phyloP scores from a whole-genome alignment of 2,113 vertebrate species.

The Seriola quinqueradiata region DNA sequence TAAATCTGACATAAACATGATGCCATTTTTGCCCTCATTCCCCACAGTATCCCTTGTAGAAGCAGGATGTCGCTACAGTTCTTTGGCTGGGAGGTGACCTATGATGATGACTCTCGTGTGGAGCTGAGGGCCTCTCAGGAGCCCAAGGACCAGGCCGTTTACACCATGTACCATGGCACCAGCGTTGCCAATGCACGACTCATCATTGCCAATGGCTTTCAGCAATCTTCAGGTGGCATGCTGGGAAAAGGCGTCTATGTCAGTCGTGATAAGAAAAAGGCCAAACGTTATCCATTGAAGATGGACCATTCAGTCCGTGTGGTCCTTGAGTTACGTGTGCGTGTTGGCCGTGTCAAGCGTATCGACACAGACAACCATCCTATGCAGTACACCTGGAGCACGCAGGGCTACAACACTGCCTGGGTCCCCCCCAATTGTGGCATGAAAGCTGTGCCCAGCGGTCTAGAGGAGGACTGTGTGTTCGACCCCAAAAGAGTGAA shows the following conservation, averaged over 20 bases:
- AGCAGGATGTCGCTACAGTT: slow-evolving; percentile 60
- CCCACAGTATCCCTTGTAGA: background rate
- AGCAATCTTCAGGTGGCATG: slow-evolving; percentile 74
- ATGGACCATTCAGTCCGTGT: slow-evolving; percentile 29
- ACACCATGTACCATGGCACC: slow-evolving; percentile 71
- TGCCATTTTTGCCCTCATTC: background rate
- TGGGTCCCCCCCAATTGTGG: slow-evolving; percentile 79
- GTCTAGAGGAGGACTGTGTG: slow-evolving; percentile 82
- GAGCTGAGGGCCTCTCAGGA: slow-evolving; percentile 16
- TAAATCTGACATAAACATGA: background rate
- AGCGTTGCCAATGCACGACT: slow-evolving; percentile 27
- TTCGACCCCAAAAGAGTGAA: slow-evolving; percentile 77
- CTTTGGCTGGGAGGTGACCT: slow-evolving; percentile 61
- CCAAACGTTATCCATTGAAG: slow-evolving; percentile 65
- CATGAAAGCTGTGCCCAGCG: slow-evolving; percentile 72
- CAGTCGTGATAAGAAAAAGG: slow-evolving; percentile 79
- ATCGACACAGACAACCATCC: slow-evolving; percentile 76
- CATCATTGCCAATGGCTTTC: slow-evolving; percentile 79
- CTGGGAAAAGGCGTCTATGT: slow-evolving; percentile 82
- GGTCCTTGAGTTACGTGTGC: slow-evolving; percentile 64
- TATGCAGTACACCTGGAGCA: slow-evolving; percentile 71
- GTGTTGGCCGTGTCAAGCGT: slow-evolving; percentile 70
- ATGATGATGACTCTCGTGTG: slow-evolving; percentile 53
- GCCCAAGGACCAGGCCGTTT: slow-evolving; percentile 56
- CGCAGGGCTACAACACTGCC: slow-evolving; percentile 73